Conservation (phyloP, 2,113 vertebrate genomes). For the Ammodytes marinus region DNA sequence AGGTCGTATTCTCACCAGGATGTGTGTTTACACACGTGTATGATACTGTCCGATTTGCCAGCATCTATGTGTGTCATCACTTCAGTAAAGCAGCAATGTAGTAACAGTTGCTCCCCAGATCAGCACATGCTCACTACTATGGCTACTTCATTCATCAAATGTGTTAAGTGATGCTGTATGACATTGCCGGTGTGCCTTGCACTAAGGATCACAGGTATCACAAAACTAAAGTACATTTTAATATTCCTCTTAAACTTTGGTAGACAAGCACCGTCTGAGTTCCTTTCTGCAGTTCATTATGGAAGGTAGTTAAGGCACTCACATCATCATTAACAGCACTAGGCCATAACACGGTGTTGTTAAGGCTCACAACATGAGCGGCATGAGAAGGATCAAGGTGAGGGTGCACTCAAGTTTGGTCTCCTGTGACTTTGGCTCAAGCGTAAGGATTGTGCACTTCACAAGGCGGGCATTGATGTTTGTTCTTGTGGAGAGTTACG, state of each 20-base stretch:
- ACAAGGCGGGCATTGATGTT: slow-evolving; percentile 48
- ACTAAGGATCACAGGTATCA: slow-evolving; percentile 2
- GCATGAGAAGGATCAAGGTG: slow-evolving; percentile 40
- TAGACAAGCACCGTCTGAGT: slow-evolving; percentile 14
- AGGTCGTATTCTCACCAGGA: background rate
- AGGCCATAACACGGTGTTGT: slow-evolving; percentile 45
- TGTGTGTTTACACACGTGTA: background rate
- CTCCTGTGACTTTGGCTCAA: slow-evolving; percentile 46
- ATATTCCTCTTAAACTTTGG: background rate
- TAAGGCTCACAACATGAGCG: slow-evolving; percentile 51
- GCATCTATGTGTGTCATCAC: background rate
- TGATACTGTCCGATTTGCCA: background rate
- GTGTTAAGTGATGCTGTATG: background rate
- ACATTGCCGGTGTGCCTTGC: background rate
- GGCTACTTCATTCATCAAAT: background rate
- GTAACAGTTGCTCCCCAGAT: background rate
- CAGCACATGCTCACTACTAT: background rate
- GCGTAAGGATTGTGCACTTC: slow-evolving; percentile 47
- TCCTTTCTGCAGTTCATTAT: slow-evolving; percentile 42
- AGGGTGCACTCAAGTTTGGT: slow-evolving; percentile 22
- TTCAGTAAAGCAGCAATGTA: background rate
- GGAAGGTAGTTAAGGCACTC: slow-evolving; percentile 35
- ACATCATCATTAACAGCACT: slow-evolving; percentile 36
- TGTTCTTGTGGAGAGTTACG: slow-evolving; percentile 24
- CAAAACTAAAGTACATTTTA: background rate